Evolutionary conservation across 2,113 vertebrate species (phyloP).

Genomic region (Eulemur rufifrons): DNA sequence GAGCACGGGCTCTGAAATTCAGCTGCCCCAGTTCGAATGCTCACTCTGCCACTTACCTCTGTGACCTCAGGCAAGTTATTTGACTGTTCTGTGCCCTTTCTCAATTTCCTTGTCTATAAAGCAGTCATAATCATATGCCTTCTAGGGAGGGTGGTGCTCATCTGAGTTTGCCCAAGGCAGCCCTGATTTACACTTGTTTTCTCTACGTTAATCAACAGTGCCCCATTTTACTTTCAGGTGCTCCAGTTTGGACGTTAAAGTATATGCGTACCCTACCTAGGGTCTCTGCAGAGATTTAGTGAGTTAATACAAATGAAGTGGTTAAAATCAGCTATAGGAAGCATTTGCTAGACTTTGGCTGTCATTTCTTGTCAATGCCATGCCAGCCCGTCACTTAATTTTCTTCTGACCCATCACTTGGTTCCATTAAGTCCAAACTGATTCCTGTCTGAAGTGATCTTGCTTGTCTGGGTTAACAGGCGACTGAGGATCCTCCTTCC

Average conservation of each 20-base stretch:
- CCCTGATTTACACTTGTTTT: background rate
- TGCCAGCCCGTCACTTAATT: conserved; percentile 6
- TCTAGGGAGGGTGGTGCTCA: background rate
- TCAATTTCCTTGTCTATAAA: conserved; percentile 28
- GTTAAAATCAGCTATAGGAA: background rate
- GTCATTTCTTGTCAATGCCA: background rate
- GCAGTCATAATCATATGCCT: background rate
- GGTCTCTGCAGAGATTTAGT: background rate
- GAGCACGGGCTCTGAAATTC: background rate
- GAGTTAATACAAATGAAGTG: conserved; percentile 5
- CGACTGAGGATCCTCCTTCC: background rate
- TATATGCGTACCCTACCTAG: background rate
- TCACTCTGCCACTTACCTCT: background rate
- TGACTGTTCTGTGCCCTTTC: background rate
- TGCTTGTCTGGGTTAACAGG: background rate
- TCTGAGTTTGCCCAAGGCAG: background rate
- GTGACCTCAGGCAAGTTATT: background rate
- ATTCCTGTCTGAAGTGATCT: background rate
- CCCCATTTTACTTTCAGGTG: background rate
- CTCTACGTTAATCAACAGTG: background rate
- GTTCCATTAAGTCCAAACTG: background rate
- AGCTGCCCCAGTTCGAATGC: background rate
- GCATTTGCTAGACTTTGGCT: background rate
- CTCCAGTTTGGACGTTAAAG: background rate
- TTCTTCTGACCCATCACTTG: background rate